Evolutionary conservation across 2,797 vertebrate genomes (phyloP).

Genomic region (Macropus fuliginosus): DNA sequence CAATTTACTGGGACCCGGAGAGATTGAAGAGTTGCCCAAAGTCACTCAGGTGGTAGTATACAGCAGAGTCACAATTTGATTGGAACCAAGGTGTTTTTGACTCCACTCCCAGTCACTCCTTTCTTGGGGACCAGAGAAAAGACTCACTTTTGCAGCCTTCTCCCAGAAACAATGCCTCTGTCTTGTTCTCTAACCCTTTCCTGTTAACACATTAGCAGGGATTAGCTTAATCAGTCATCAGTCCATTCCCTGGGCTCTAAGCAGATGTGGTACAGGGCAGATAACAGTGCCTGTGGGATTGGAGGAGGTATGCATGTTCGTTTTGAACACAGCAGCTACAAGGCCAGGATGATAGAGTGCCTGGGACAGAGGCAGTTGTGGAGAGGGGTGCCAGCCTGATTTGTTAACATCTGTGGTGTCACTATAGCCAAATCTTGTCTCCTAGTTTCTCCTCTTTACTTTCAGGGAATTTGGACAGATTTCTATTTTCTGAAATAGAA

Average conservation of each 20-base stretch:
- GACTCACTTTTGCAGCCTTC: neutral
- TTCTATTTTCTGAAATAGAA: neutral
- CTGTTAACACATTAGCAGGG: neutral
- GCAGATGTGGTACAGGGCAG: neutral
- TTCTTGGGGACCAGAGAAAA: neutral
- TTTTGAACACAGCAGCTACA: neutral
- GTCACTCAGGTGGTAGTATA: neutral
- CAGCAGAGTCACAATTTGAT: neutral
- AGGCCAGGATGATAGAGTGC: neutral
- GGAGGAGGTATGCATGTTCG: neutral
- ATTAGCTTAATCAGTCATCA: neutral
- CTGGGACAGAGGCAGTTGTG: neutral
- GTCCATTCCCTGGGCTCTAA: neutral
- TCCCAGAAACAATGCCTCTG: neutral
- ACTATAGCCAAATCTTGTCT: neutral
- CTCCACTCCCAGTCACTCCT: too few species aligned
- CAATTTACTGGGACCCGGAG: neutral
- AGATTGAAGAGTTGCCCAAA: neutral
- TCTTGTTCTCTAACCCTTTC: neutral
- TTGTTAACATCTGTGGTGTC: neutral
- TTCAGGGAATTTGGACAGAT: neutral
- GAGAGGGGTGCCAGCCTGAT: neutral
- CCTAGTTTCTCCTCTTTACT: neutral
- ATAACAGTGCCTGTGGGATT: neutral
- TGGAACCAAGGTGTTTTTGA: neutral